Evolutionary conservation across 2,113 vertebrate species (phyloP).

Genomic region (Colaptes auratus): DNA sequence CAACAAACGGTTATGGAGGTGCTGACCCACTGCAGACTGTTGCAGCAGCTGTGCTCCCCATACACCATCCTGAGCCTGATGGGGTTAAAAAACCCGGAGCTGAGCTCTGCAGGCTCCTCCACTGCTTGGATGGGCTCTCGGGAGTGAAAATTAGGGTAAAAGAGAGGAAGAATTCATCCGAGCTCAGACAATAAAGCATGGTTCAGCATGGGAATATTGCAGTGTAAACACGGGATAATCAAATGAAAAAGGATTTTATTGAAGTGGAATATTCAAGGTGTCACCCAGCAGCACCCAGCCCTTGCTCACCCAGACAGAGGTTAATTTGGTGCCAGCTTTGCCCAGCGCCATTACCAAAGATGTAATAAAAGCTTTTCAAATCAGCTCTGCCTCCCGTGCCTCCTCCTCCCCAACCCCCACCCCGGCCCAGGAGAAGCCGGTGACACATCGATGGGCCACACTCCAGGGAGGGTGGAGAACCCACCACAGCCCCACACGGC

Average conservation of each 20-base stretch:
- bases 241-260: not conserved
- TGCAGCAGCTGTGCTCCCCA: not conserved
- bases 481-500: rapidly evolving
- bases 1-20: rapidly evolving
- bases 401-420: not conserved
- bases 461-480: not conserved
- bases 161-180: not conserved
- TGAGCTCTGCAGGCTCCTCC: not conserved
- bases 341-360: not conserved
- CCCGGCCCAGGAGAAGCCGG: not conserved
- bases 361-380: not conserved
- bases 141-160: not conserved
- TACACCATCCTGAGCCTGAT: rapidly evolving
- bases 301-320: not conserved
- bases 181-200: not conserved
- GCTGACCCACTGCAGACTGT: not conserved
- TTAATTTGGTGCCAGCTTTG: not conserved
- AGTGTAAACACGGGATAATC: not conserved
- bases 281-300: not conserved
- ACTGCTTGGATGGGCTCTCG: not conserved
- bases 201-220: not conserved
- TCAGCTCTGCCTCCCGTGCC: not conserved
- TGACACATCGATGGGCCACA: not conserved
- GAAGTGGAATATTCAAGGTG: not conserved
- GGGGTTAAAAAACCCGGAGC: rapidly evolving